Base-by-base conservation (phyloP, 2,888 invertebrate genomes). In the Orchesella flavescens region DNA sequence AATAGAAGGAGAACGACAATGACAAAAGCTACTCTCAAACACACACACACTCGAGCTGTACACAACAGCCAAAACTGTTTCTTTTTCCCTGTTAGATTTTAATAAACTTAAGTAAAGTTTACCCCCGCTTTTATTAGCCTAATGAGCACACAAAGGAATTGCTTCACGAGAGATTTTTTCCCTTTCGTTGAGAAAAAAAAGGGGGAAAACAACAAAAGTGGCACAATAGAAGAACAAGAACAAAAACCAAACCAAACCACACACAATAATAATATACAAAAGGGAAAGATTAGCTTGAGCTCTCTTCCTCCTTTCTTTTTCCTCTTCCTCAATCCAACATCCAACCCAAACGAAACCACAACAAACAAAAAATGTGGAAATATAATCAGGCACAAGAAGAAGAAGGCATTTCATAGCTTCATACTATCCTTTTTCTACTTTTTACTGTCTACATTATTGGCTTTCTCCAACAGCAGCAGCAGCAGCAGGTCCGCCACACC, bases 51-150 rank as follows among this genome's bases (percentile, higher is more conserved):
- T 44, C 44, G 44, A 44, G 44, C 49, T 49, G 12, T 49, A 7
- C 49, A 49, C 49, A 49, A 15, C 49, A n/a, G 15, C 12, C 49
- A 49, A 3, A 49, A 3, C 49, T 44, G n/a, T 24, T 53, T 66
- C 23, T 34, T 34, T 53, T 59, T 75, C 12, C 2, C 49, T 21
- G 19, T 43, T 57, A 10, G 44, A 78, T 59, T 80, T 80, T 80
- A 80, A 80, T 74, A 59, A 74, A 80, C 49, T 72, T 80, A 57
- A 66, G 65, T 23, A 34, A 80, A 80, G 66, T 72, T 80, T 80
- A 34, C 59, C 43, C n/a, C 46, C 5, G 21, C 61, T 55, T 80
- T 63, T 71, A 19, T 55, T 24, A 21, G 68, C 34, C 44, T 77
- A 83, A 72, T 71, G 72, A 76, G 57, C 43, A 81, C 59, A 74